Evolutionary conservation across 2,888 invertebrate species (phyloP).

Genomic region (Pristionchus fissidentatus): DNA sequence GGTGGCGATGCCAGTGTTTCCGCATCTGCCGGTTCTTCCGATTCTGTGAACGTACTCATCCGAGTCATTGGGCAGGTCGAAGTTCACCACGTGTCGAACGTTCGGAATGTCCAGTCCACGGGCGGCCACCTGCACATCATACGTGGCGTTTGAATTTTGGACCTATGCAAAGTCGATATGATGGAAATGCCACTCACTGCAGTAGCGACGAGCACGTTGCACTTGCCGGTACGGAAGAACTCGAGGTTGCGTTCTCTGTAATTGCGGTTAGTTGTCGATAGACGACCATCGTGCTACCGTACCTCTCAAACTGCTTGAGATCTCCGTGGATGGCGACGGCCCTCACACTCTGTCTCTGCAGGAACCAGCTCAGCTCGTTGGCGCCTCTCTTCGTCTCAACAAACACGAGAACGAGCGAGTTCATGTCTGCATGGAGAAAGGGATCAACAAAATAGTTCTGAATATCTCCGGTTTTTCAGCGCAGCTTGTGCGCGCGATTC

Average conservation of each 20-base stretch:
- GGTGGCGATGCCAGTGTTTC: slow-evolving; percentile 63
- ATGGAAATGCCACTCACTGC: slow-evolving; percentile 51
- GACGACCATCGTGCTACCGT: too few relatives aligned
- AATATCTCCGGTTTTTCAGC: too few relatives aligned
- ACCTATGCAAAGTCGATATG: not conserved
- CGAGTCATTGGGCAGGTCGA: slow-evolving; percentile 63
- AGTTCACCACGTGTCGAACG: slow-evolving; percentile 61
- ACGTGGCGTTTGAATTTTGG: not conserved
- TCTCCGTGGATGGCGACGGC: slow-evolving; percentile 99
- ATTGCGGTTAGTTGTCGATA: not conserved
- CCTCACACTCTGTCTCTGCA: slow-evolving; percentile 83
- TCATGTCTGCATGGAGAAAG: slow-evolving; percentile 55
- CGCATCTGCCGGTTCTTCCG: slow-evolving; percentile 65
- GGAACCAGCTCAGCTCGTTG: slow-evolving; percentile 93
- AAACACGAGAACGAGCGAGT: slow-evolving; percentile 90
- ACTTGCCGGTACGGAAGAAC: slow-evolving; percentile 80
- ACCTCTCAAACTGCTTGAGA: slow-evolving; percentile 89
- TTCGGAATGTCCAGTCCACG: slow-evolving; percentile 66
- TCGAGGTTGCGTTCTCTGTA: slow-evolving; percentile 59
- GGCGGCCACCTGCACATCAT: slow-evolving; percentile 56
- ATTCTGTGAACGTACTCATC: slow-evolving; percentile 68
- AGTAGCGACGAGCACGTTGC: slow-evolving; percentile 64
- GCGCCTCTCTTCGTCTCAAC: slow-evolving; percentile 99
- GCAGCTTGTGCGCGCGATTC: too few relatives aligned
- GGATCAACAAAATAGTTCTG: not conserved